Conservation (phyloP, 2,797 vertebrate genomes). For the Danio albolineatus region DNA sequence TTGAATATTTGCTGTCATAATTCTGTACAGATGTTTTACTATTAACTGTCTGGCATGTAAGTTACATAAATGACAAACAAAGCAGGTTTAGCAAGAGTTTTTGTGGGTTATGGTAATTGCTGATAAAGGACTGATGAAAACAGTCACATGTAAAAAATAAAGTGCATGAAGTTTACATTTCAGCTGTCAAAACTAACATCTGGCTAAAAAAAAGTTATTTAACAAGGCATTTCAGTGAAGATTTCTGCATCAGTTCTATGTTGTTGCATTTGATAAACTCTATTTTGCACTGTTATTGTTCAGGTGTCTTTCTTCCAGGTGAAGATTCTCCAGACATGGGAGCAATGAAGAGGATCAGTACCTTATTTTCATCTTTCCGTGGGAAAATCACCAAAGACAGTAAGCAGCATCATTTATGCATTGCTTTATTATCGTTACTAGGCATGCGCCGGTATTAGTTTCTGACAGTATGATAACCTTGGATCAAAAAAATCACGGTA, state of each 20-base stretch:
- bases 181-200: background rate
- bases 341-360: constrained; percentile 75
- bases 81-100: background rate
- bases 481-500: no score
- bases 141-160: background rate
- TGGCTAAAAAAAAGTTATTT: background rate
- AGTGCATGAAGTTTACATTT: background rate
- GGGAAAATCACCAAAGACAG: constrained; percentile 70
- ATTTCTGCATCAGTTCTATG: background rate
- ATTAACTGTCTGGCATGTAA: background rate
- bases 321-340: constrained; percentile 69
- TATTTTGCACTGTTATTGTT: background rate
- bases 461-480: no score
- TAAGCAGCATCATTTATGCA: constrained; percentile 39
- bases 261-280: background rate
- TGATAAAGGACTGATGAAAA: background rate
- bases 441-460: no score
- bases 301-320: constrained; percentile 59
- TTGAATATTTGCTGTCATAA: background rate
- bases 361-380: constrained; percentile 73
- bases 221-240: background rate
- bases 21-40: constrained; percentile 1
- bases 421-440: constrained; percentile 1
- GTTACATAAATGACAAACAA: background rate
- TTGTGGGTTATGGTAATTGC: background rate